Evolutionary conservation across 1,140 invertebrate genomes (phyloP), one percentile per base, ranked within the genome.

Genomic region (Caerostris extrusa): DNA sequence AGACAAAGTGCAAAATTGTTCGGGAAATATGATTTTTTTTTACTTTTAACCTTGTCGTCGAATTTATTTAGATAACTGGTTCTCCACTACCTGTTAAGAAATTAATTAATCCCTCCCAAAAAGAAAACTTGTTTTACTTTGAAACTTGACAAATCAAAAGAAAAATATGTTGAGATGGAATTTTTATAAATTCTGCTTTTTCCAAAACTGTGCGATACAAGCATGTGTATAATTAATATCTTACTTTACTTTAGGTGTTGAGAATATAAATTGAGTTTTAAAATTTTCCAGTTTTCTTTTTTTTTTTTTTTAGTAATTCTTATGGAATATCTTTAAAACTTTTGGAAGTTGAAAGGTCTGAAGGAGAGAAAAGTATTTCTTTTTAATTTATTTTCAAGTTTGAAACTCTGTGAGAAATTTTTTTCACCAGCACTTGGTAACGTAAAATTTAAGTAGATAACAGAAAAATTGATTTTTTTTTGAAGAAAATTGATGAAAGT

Each of bases 61-160:
- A 69, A 90, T 90, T 90, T 90, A 90, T 71, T 90, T 69, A 56
- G 87, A 90, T 90, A 71, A 34, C 87, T 90, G 50, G 61, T 5
- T 6, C 58, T 64, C 19, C n/a, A 12, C 50, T 90, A 71, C 61
- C 53, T 67, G 64, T 90, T 90, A 71, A 90, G 67, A 71, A 90
- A 90, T 90, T 90, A 90, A 90, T 90, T 90, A 90, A 90, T 90
- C 8, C 34, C 34, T 19, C n/a, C 34, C 7, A 77, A 77, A 50
- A 34, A 57, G 34, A 71, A 69, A 71, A 67, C n/a, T 90, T 71
- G 3, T 71, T 34, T 61, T n/a, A 55, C 85, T 87, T 87, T 19
- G 19, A 61, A 90, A 90, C 10, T 56, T 34, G 60, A 53, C 19
- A 57, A 89, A 50, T 89, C 6, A 19, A 7, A 55, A 64, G 50